Evolutionary conservation across 2,888 invertebrate species (phyloP), one percentile per base, ranked within the genome.

Genomic region (Agelastica alni): DNA sequence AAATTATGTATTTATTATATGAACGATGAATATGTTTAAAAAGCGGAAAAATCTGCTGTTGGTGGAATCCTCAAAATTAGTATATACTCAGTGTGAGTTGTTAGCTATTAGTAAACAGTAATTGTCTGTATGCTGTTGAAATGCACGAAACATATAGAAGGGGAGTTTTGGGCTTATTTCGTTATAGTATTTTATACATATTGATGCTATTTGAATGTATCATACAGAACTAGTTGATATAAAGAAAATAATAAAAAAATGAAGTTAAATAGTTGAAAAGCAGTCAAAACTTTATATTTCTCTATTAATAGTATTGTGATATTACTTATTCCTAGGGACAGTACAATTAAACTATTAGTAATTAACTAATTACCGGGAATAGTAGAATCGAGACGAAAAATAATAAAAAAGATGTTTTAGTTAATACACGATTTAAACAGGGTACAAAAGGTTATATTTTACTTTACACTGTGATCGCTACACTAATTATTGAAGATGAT

Each of bases 141-240:
- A 88, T 88, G 88, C 88, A 88, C 88, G 87, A 88, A 88, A 88
- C 88, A 85, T 87, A 85, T 87, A 88, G 88, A 88, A 88, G 88
- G 88, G 86, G 83, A 86, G 83, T 73, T 74, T 69, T 71, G 70
- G 71, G 70, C 51, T 69, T 67, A 67, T 71, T 70, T 70, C 58
- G 66, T 69, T 68, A 69, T 66, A 70, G 66, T 71, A 70, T 71
- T 68, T 67, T 67, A 66, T 64, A 67, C 61, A 66, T 65, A 65
- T 64, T 59, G 62, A 65, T 67, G 62, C 68, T 65, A 62, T 47
- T 48, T 47, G 64, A 63, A 63, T 63, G 59, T 64, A 62, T 64
- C 62, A 58, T 64, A 62, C 60, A 56, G 55, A 59, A 59, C 56
- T 64, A 65, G 59, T 64, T 62, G 56, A 57, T 39, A 39, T 39